Evolutionary conservation across 2,888 invertebrate species (phyloP).

Genomic region (Diarsia rubi): DNA sequence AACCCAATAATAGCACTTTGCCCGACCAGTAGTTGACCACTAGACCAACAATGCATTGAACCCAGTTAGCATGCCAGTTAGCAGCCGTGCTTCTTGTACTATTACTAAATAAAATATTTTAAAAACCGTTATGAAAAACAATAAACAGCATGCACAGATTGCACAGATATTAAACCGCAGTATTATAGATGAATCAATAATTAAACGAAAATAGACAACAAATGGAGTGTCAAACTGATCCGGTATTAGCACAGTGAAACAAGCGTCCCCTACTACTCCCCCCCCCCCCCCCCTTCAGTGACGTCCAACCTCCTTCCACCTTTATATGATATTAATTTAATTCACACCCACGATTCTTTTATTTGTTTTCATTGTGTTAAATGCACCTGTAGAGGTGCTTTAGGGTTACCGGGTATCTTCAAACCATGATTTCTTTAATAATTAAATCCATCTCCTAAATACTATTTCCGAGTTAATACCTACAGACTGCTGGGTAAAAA

Average conservation of each 20-base stretch:
- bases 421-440: neutral
- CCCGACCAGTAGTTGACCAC: too few relatives aligned
- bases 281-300: neutral
- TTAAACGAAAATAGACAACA: slow-evolving; percentile 28
- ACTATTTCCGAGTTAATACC: too few relatives aligned
- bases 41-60: too few relatives aligned
- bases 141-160: too few relatives aligned
- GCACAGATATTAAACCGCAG: neutral
- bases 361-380: slow-evolving; percentile 69
- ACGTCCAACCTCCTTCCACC: slow-evolving; percentile 27
- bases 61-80: too few relatives aligned
- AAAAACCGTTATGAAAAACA: too few relatives aligned
- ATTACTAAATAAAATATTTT: too few relatives aligned
- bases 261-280: neutral
- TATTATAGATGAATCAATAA: slow-evolving; percentile 12
- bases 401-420: slow-evolving; percentile 44
- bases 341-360: slow-evolving; percentile 69
- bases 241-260: slow-evolving; percentile 20
- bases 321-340: slow-evolving; percentile 72
- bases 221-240: slow-evolving; percentile 29
- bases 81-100: too few relatives aligned
- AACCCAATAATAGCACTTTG: too few relatives aligned
- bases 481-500: neutral
- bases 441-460: too few relatives aligned
- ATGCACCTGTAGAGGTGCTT: slow-evolving; percentile 62